Conservation (phyloP, 2,888 invertebrate genomes). For the Drosophila nr. perissopoda region DNA sequence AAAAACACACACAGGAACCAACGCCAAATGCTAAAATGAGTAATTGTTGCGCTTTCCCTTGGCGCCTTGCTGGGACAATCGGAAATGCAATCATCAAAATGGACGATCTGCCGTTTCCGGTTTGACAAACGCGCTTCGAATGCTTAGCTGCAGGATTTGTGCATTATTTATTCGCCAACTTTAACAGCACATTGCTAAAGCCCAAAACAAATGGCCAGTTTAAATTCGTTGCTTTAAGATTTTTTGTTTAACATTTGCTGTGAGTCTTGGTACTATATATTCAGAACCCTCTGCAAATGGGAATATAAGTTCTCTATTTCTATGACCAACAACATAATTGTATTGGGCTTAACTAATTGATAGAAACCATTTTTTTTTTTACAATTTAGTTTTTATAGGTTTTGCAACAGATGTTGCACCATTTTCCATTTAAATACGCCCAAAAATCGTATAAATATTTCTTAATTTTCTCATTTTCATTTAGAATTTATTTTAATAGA, state of each 20-base stretch:
- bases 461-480: background rate
- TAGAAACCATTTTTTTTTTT: too few relatives aligned
- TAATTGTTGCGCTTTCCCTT: constrained; percentile 44
- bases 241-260: background rate
- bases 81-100: constrained; percentile 56
- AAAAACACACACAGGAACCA: constrained; percentile 3
- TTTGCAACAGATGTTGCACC: background rate
- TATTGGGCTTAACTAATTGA: too few relatives aligned
- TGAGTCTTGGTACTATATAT: rapidly evolving
- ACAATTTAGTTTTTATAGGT: too few relatives aligned
- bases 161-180: constrained; percentile 8
- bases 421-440: background rate
- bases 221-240: background rate
- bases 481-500: background rate
- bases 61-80: constrained; percentile 13
- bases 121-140: constrained; percentile 43
- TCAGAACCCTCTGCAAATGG: background rate
- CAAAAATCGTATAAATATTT: background rate
- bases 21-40: constrained; percentile 58
- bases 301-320: background rate
- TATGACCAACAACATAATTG: background rate
- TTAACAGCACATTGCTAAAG: background rate
- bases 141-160: constrained; percentile 33
- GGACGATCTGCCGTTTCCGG: constrained; percentile 43
- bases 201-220: background rate